Base-by-base conservation (phyloP, 2,113 vertebrate genomes). In the Telmatochromis brachygnathus region DNA sequence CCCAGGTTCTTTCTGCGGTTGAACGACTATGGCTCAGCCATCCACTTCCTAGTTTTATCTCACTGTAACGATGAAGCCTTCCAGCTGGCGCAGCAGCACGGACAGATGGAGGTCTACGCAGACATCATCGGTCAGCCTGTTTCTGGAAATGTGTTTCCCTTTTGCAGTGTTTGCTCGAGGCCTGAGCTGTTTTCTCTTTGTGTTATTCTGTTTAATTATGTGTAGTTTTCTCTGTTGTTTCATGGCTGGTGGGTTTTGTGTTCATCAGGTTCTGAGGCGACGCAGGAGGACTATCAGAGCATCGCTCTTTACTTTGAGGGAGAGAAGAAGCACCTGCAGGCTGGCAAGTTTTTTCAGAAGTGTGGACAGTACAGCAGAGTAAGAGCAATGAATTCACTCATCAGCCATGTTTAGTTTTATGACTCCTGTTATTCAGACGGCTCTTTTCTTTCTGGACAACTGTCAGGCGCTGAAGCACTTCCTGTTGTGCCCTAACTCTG, bases 81-180 rank as follows among this genome's bases (percentile, higher is more conserved):
- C 94, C 97, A 98, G n/a, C 93, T 99, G 92, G 98, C 98, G 6
- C 99, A 99, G 92, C 98, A 99, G 6, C 98, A 99, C 84, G 97
- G 97, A 83, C 98, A 99, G 90, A 99, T 99, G 98, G 98, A 99
- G 90, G 97, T 99, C 83, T 99, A 99, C 3, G 99, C 98, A 12
- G 98, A 99, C 91, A 98, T 99, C 90, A 98, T 99, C 14, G 97
- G 99, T 99, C 92, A 97, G 97, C 94, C 19, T 62, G 51, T 51
- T 77, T 77, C 45, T 9, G 73, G 45, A 77, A 51, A 77, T 13
- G 45, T n/a, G 73, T 77, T 51, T 77, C 21, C 30, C 11, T 54
- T 55, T 39, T 73, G 17, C 19, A 8, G 19, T 30, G 3, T 45
- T 86, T 82, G 7, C 12, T 56, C 6, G 6, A 21, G 30, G 42